Evolutionary conservation across 1,140 invertebrate genomes (phyloP).

Genomic region (Laodelphax striatellus): DNA sequence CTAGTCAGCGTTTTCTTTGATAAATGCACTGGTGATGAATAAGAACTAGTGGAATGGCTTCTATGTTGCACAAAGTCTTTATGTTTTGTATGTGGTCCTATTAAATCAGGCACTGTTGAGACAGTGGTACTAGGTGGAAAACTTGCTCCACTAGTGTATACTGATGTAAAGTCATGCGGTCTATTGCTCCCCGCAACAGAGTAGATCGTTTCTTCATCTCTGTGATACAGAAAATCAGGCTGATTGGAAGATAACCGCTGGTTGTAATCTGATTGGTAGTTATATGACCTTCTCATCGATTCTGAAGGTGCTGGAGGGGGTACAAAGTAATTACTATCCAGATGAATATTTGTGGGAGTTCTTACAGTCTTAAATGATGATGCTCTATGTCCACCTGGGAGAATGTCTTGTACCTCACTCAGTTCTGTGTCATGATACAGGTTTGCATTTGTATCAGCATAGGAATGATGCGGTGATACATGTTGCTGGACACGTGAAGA

Average conservation of each 20-base stretch:
- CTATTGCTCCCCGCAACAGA: constrained; percentile 58
- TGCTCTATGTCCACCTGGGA: constrained; percentile 34
- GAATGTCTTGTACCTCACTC: constrained; percentile 22
- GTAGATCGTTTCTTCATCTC: constrained; percentile 57
- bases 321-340: constrained; percentile 27
- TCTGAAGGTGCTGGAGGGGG: constrained; percentile 36
- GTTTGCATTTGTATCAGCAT: neutral
- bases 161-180: constrained; percentile 51
- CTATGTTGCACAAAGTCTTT: constrained; percentile 7
- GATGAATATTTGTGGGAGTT: constrained; percentile 27
- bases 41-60: constrained; percentile 17
- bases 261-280: neutral
- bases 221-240: constrained; percentile 33
- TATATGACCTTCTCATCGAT: constrained; percentile 2
- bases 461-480: neutral
- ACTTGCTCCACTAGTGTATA: constrained; percentile 51
- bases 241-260: neutral
- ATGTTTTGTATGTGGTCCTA: constrained; percentile 45
- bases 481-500: constrained; percentile 24
- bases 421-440: constrained; percentile 26
- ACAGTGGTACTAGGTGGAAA: constrained; percentile 41
- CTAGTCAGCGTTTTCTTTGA: constrained; percentile 26
- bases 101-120: constrained; percentile 44
- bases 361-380: constrained; percentile 37
- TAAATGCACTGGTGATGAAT: constrained; percentile 3